phyloP scores from a whole-genome alignment of 2,888 invertebrate genomes.

The Acanthoscelides obtectus region DNA sequence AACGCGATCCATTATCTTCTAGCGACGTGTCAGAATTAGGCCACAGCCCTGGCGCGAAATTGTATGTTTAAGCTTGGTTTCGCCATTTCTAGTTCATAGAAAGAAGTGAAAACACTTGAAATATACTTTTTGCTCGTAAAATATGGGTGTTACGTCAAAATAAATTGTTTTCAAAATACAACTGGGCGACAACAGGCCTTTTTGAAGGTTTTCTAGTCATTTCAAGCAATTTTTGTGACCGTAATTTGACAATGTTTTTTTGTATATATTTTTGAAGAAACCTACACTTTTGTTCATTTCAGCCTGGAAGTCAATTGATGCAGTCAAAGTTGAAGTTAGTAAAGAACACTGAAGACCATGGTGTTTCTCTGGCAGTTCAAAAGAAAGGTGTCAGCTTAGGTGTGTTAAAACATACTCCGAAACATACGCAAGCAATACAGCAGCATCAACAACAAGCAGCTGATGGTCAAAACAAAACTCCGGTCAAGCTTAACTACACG shows the following conservation, averaged over 20 bases:
- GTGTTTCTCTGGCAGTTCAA: slow-evolving; percentile 41
- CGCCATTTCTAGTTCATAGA: too few relatives aligned
- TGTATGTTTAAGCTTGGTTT: too few relatives aligned
- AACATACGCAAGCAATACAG: slow-evolving; percentile 18
- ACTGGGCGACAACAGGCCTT: too few relatives aligned
- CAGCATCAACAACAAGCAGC: slow-evolving; percentile 2
- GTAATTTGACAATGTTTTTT: neutral
- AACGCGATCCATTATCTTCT: too few relatives aligned
- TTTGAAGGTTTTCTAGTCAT: too few relatives aligned
- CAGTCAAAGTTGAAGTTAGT: slow-evolving; percentile 43
- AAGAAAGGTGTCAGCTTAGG: slow-evolving; percentile 42
- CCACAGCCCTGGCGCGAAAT: too few relatives aligned
- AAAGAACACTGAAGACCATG: slow-evolving; percentile 39
- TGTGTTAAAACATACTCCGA: slow-evolving; percentile 40
- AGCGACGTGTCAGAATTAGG: too few relatives aligned
- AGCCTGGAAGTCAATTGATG: slow-evolving; percentile 26
- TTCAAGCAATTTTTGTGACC: too few relatives aligned
- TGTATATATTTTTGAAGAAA: neutral
- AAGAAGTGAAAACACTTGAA: too few relatives aligned
- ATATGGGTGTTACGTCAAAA: too few relatives aligned
- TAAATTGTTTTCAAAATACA: too few relatives aligned
- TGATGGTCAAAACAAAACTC: slow-evolving; percentile 3
- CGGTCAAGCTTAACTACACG: slow-evolving; percentile 12
- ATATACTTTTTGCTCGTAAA: too few relatives aligned
- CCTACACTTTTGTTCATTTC: neutral